Evolutionary conservation across 2,888 invertebrate species (phyloP).

Genomic region (Nymphalis polychloros): DNA sequence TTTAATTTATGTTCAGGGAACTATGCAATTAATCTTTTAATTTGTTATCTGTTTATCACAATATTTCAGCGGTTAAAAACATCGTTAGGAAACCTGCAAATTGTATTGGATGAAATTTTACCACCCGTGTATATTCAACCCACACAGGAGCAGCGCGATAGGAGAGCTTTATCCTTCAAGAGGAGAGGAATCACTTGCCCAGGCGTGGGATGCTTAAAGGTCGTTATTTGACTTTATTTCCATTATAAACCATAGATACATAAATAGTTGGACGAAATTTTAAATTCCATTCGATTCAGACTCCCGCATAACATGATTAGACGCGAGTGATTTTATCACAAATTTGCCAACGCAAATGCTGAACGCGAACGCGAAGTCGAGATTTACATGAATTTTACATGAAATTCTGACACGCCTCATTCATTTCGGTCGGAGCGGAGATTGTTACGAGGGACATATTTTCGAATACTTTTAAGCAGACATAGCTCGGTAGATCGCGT

Average conservation of each 20-base stretch:
- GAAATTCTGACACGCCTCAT: conserved; percentile 69
- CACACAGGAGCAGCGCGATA: too few relatives aligned
- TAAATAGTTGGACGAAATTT: conserved; percentile 5
- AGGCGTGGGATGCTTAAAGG: neutral
- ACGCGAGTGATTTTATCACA: conserved; percentile 72
- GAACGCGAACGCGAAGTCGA: conserved; percentile 51
- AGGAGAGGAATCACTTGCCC: too few relatives aligned
- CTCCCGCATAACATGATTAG: conserved; percentile 64
- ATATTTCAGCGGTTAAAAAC: too few relatives aligned
- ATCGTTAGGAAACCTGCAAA: too few relatives aligned
- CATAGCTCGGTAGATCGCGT: neutral
- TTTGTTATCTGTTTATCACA: too few relatives aligned
- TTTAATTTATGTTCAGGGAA: too few relatives aligned
- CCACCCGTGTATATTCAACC: too few relatives aligned
- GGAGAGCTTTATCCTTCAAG: too few relatives aligned
- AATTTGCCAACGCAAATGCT: conserved; percentile 55
- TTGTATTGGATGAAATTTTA: neutral
- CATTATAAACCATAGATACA: neutral
- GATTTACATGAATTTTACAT: conserved; percentile 75
- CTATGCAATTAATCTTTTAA: too few relatives aligned
- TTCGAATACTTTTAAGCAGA: conserved; percentile 29
- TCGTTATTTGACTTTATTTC: neutral
- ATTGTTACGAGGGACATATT: conserved; percentile 46
- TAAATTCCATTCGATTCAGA: conserved; percentile 20
- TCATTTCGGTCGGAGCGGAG: conserved; percentile 56